Evolutionary conservation across 2,888 invertebrate genomes (phyloP), one percentile per base, ranked within the genome.

Genomic region (Hoplodrina blanda): DNA sequence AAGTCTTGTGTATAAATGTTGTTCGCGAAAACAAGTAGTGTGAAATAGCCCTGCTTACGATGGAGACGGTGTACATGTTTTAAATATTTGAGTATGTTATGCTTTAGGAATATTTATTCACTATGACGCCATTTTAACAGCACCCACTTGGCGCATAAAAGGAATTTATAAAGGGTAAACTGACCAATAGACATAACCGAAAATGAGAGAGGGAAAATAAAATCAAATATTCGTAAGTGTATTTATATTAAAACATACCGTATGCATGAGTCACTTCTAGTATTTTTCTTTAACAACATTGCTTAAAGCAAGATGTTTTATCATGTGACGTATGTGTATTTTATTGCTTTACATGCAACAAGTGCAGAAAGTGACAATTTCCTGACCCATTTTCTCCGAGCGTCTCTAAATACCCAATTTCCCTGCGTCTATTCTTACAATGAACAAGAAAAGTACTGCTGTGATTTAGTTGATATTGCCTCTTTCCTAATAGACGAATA

Each of bases 1-100:
- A 85, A 85, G 87, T 91, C 90, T 92, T 88, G 89, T 90, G 91
- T 90, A 90, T 90, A 93, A 92, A 93, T 91, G 90, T 92, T 92
- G 89, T 91, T 91, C 90, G 78, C 90, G 85, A 91, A 90, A 91
- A 92, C 89, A 91, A 91, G 90, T 87, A 89, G 89, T 90, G 90
- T 88, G 90, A 91, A 93, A 89, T 89, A 90, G 86, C 88, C 81
- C 82, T n/a, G 84, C 82, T 80, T 81, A 82, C 82, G 81, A 84
- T 80, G 81, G 85, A 88, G 86, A 86, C 82, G 85, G 84, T 76
- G 82, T 86, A 85, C 86, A 86, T 76, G 86, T 86, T 90, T 88
- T 89, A 89, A 91, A 92, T 93, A 91, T 91, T 89, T 89, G 84
- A 89, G 78, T 81, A 83, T 76, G 82, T 79, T 87, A 82, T 85